These are phyloP conservation scores for Avahi laniger DNA, from an alignment of 2,797 vertebrate species.

Conservation along the genomic window DNA sequence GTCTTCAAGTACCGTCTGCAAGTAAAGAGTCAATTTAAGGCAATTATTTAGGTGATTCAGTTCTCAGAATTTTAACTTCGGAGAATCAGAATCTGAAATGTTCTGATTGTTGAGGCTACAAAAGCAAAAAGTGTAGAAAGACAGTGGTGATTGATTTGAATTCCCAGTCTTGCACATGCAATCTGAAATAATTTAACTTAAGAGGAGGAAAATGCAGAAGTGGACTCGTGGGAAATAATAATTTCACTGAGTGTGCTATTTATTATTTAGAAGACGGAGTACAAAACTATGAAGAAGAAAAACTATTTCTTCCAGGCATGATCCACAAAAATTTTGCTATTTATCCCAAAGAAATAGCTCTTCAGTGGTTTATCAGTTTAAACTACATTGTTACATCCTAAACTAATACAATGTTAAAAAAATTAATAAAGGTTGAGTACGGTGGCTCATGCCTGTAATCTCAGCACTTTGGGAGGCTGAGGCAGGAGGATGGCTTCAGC, in stretches of 20 bases:
- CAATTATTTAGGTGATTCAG: constrained; percentile 59
- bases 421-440: background rate
- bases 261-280: background rate
- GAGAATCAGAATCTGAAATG: background rate
- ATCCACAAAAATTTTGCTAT: background rate
- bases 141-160: background rate
- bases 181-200: constrained; percentile 30
- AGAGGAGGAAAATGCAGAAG: constrained; percentile 30
- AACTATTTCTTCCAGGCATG: background rate
- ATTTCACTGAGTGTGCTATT: background rate
- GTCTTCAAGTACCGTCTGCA: constrained; percentile 32
- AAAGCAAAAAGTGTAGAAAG: background rate
- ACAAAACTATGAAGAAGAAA: constrained; percentile 3
- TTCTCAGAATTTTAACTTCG: constrained; percentile 47
- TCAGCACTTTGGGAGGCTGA: too few species aligned
- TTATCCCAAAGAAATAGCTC: background rate
- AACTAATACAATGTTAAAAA: background rate
- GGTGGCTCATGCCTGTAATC: background rate
- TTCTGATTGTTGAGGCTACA: constrained; percentile 2
- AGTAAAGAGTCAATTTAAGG: constrained; percentile 38
- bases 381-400: background rate
- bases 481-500: background rate
- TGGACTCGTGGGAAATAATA: background rate
- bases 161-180: background rate
- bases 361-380: background rate